These are phyloP conservation scores for Branchipolynoe longqiensis DNA, from an alignment of 2,888 invertebrate genomes.

Conservation along the genomic window DNA sequence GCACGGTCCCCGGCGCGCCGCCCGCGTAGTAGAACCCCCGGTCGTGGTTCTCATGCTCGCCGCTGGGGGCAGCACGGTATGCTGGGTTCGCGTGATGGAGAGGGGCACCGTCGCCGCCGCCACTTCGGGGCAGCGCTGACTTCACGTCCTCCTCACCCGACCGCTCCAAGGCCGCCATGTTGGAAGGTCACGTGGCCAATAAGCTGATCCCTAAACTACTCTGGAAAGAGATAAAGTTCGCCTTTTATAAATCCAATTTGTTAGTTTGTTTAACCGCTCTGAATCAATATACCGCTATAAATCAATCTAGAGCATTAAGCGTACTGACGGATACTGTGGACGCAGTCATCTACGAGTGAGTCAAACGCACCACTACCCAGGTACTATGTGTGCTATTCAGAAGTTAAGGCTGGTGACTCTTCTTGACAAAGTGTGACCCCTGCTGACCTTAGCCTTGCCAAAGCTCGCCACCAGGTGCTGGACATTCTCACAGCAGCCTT, in stretches of 20 bases:
- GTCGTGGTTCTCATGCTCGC: neutral
- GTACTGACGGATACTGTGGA: too few relatives aligned
- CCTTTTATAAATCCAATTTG: too few relatives aligned
- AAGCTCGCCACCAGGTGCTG: slow-evolving; percentile 22
- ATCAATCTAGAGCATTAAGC: too few relatives aligned
- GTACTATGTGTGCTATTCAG: slow-evolving; percentile 31
- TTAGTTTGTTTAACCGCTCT: too few relatives aligned
- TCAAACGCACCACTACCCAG: neutral
- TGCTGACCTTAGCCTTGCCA: slow-evolving; percentile 40
- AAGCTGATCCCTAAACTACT: too few relatives aligned
- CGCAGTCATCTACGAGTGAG: too few relatives aligned
- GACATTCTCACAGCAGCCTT: neutral
- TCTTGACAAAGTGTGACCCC: neutral
- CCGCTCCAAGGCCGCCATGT: slow-evolving; percentile 24
- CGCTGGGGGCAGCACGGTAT: neutral
- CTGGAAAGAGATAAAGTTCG: too few relatives aligned
- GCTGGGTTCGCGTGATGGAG: neutral
- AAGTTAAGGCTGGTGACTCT: neutral
- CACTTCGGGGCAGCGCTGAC: neutral
- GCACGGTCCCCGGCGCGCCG: slow-evolving; percentile 5
- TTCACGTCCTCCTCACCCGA: neutral
- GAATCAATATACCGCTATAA: too few relatives aligned
- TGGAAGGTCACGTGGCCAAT: too few relatives aligned
- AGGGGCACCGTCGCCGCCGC: neutral
- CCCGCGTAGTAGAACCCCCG: slow-evolving; percentile 1